A percentile compares a stretch with the other conserved stretches of the same genome.
Conservation (phyloP, 2,797 vertebrate species). For the Vultur gryphus region DNA sequence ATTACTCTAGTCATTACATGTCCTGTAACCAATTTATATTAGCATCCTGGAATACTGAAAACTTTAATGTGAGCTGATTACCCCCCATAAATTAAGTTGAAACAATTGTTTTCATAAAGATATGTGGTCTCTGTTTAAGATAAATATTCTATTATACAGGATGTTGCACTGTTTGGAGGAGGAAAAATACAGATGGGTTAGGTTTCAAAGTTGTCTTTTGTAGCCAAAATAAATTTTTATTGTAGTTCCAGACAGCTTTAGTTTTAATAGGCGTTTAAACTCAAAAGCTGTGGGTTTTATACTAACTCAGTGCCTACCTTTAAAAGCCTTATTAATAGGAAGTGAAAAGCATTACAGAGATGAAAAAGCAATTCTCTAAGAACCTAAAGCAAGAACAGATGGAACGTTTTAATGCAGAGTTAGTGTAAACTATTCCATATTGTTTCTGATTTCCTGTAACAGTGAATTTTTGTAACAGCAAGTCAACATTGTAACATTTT, state of each 20-base stretch:
- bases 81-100: slow-evolving; percentile 42
- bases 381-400: slow-evolving; percentile 64
- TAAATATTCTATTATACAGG: slow-evolving; percentile 58
- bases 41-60: slow-evolving; percentile 14
- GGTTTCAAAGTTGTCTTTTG: slow-evolving; percentile 55
- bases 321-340: slow-evolving; percentile 67
- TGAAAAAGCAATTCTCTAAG: slow-evolving; percentile 56
- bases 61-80: slow-evolving; percentile 32
- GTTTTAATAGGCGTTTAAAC: slow-evolving; percentile 67
- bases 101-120: slow-evolving; percentile 55
- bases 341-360: slow-evolving; percentile 69
- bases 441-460: slow-evolving; percentile 67
- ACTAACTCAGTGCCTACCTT: slow-evolving; percentile 56
- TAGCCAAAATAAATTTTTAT: slow-evolving; percentile 65
- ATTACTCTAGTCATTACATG: neutral
- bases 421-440: slow-evolving; percentile 70
- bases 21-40: slow-evolving; percentile 29
- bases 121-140: slow-evolving; percentile 57
- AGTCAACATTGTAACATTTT: slow-evolving; percentile 52
- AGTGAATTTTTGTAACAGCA: slow-evolving; percentile 49
- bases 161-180: slow-evolving; percentile 61
- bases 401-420: slow-evolving; percentile 55
- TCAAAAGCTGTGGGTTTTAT: slow-evolving; percentile 62
- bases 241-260: slow-evolving; percentile 61
- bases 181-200: slow-evolving; percentile 62